Evolutionary conservation across 2,888 invertebrate genomes (phyloP).

Genomic region (Tryphoninae sp.): DNA sequence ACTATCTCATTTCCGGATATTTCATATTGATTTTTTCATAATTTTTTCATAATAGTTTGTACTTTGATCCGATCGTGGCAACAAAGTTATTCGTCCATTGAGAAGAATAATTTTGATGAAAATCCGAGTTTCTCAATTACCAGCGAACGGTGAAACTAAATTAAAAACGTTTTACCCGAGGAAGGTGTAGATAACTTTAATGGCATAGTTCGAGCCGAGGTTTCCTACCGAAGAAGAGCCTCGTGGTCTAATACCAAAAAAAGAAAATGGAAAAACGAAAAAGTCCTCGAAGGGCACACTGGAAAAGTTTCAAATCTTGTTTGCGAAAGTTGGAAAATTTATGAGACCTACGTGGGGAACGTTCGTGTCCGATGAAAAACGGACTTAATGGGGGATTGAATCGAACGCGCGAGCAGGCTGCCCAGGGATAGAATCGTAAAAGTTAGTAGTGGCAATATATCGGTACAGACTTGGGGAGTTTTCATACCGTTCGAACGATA

Average conservation of each 20-base stretch:
- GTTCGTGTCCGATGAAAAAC: slow-evolving; percentile 46
- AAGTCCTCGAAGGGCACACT: background rate
- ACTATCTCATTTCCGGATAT: background rate
- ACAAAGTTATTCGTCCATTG: background rate
- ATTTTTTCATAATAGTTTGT: slow-evolving; percentile 17
- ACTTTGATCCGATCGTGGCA: background rate
- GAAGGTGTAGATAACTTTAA: slow-evolving; percentile 31
- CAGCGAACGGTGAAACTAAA: slow-evolving; percentile 12
- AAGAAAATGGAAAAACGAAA: background rate
- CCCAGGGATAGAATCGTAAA: slow-evolving; percentile 12
- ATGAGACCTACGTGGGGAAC: slow-evolving; percentile 33
- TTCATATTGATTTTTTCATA: background rate
- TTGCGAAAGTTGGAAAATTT: slow-evolving; percentile 35
- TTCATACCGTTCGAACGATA: slow-evolving; percentile 8
- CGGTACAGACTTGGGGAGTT: slow-evolving; percentile 10
- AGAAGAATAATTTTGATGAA: background rate
- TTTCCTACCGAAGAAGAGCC: background rate
- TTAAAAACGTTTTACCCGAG: slow-evolving; percentile 5
- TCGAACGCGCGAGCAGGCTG: slow-evolving; percentile 18
- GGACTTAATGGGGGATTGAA: slow-evolving; percentile 42
- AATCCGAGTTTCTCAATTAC: background rate
- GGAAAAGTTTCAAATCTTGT: slow-evolving; percentile 44
- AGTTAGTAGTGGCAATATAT: slow-evolving; percentile 13
- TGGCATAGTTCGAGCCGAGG: slow-evolving; percentile 6
- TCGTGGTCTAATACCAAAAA: background rate